phyloP scores from a whole-genome alignment of 2,113 vertebrate genomes.

The Talpa occidentalis region DNA sequence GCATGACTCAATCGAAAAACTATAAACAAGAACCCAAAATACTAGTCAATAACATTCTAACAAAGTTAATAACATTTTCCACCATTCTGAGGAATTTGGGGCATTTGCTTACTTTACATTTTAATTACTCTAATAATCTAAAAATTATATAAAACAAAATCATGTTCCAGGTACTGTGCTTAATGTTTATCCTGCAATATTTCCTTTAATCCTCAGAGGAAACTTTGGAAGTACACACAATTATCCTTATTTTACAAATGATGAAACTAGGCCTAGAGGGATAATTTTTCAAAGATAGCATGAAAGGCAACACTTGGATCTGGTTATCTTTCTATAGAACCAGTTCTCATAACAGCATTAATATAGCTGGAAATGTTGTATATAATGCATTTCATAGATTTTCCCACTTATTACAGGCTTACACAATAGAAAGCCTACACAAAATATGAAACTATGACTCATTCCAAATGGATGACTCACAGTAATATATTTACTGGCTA shows the following conservation, averaged over 20 bases:
- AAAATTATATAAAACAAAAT: constrained; percentile 25
- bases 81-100: constrained; percentile 22
- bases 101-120: neutral
- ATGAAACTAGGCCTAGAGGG: neutral
- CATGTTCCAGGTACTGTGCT: neutral
- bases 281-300: constrained; percentile 7
- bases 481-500: neutral
- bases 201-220: constrained; percentile 23
- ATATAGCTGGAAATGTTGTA: neutral
- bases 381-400: neutral
- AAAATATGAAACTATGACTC: constrained; percentile 34
- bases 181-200: neutral
- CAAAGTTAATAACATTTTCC: neutral
- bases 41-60: no score
- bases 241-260: constrained; percentile 14
- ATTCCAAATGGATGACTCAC: constrained; percentile 12
- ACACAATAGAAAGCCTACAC: neutral
- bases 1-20: neutral
- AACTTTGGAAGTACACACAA: neutral
- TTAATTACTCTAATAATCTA: constrained; percentile 14
- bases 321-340: neutral
- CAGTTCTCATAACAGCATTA: neutral
- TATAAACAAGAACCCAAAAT: neutral
- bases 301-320: neutral
- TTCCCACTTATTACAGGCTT: constrained; percentile 15